These are phyloP conservation scores for Heteronetta atricapilla DNA, from an alignment of 2,113 vertebrate species.

Conservation along the genomic window DNA sequence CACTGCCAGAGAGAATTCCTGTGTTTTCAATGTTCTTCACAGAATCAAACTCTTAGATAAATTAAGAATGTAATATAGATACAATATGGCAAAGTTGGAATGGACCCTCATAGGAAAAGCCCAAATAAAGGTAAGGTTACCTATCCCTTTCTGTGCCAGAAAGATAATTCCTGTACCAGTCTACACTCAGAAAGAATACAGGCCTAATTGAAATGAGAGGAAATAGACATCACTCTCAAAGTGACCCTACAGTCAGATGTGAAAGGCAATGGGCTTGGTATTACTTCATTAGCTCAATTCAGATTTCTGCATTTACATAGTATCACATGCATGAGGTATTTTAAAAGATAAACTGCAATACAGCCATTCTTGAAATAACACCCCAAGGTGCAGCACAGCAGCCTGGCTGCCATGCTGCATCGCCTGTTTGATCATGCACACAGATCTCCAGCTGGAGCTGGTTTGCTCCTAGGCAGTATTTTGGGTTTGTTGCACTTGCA, in stretches of 20 bases:
- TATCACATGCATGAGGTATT: background rate
- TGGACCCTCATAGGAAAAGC: background rate
- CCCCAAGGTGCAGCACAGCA: too few species aligned
- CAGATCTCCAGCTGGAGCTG: too few species aligned
- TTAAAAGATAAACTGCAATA: background rate
- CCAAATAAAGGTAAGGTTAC: background rate
- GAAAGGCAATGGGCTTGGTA: background rate
- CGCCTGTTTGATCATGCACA: too few species aligned
- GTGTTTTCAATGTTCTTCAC: background rate
- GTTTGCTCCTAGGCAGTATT: rapidly evolving
- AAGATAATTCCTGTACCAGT: background rate
- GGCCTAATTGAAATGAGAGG: background rate
- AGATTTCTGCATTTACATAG: background rate
- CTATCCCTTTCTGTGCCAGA: background rate
- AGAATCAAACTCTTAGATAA: background rate
- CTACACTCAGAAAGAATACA: background rate
- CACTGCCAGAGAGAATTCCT: background rate
- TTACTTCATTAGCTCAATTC: background rate
- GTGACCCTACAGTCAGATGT: background rate
- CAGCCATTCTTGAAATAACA: background rate
- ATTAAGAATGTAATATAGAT: background rate
- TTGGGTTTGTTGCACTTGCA: rapidly evolving
- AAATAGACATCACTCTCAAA: background rate
- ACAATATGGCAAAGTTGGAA: background rate
- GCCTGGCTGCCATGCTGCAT: too few species aligned